A percentile compares a stretch with the other conserved stretches of the same genome.
Conservation (phyloP, 2,797 vertebrate genomes). For the Enteromius mattozi region DNA sequence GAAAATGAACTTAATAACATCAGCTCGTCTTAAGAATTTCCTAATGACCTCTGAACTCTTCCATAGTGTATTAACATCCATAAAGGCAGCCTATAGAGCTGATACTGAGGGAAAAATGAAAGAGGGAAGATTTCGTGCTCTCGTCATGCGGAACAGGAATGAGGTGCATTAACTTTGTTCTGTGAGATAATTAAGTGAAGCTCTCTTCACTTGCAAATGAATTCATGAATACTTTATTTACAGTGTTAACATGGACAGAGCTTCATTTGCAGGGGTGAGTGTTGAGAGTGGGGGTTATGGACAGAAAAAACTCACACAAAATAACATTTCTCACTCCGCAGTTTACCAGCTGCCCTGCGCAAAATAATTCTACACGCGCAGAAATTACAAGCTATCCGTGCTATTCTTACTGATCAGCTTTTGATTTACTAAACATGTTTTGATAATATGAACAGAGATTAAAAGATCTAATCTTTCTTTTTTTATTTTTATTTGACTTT, state of each 20-base stretch:
- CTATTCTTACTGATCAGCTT: neutral
- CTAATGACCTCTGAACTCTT: conserved; percentile 36
- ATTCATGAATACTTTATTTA: conserved; percentile 60
- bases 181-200: conserved; percentile 57
- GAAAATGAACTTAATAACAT: conserved; percentile 50
- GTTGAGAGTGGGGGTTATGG: conserved; percentile 28
- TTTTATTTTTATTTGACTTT: neutral
- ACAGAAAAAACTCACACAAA: conserved; percentile 23
- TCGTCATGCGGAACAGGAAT: conserved; percentile 43
- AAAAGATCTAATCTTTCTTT: neutral
- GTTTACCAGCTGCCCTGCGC: conserved; percentile 22
- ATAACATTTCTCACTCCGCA: conserved; percentile 44
- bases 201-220: conserved; percentile 43
- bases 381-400: neutral
- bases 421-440: neutral
- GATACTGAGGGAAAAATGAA: conserved; percentile 34
- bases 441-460: neutral
- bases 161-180: conserved; percentile 50
- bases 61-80: neutral
- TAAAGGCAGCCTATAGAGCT: conserved; percentile 27
- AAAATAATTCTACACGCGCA: neutral
- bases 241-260: conserved; percentile 8
- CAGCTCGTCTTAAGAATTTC: conserved; percentile 46
- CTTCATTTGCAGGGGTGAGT: conserved; percentile 50
- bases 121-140: conserved; percentile 42